Evolutionary conservation across 2,797 vertebrate species (phyloP).

Genomic region (Phylloscopus collybita): DNA sequence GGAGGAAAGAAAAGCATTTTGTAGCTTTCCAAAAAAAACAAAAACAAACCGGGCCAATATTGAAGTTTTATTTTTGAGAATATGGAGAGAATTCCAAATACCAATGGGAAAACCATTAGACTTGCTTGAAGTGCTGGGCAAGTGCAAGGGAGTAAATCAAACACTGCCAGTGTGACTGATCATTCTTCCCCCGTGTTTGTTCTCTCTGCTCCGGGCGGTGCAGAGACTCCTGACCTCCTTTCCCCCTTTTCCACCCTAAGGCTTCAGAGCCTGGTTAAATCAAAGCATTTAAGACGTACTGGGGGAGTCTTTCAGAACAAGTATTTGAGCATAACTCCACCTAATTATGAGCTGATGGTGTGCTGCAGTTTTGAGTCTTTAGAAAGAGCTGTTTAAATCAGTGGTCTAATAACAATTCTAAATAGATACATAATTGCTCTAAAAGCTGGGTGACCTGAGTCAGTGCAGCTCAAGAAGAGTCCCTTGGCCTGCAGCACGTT

Average conservation of each 20-base stretch:
- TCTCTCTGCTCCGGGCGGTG: background rate
- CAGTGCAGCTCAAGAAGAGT: background rate
- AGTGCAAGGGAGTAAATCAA: slow-evolving; percentile 8
- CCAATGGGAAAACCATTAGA: background rate
- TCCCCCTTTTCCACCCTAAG: background rate
- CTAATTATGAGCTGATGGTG: background rate
- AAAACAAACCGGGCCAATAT: background rate
- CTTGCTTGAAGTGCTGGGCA: background rate
- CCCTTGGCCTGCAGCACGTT: background rate
- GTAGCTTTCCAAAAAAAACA: background rate
- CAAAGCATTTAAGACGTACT: background rate
- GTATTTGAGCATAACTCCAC: background rate
- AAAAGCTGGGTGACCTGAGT: background rate
- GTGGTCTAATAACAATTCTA: background rate
- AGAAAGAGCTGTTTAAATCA: background rate
- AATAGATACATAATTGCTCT: background rate
- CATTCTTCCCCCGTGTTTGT: background rate
- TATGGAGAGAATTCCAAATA: background rate
- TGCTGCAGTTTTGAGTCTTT: background rate
- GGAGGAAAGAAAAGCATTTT: background rate
- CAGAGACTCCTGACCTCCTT: background rate
- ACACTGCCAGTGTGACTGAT: background rate
- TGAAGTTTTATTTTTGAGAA: background rate
- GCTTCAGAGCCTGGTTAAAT: background rate
- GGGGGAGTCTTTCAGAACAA: background rate